These are phyloP conservation scores for Ceratothoa steindachneri DNA, from an alignment of 2,888 invertebrate genomes.

Conservation along the genomic window DNA sequence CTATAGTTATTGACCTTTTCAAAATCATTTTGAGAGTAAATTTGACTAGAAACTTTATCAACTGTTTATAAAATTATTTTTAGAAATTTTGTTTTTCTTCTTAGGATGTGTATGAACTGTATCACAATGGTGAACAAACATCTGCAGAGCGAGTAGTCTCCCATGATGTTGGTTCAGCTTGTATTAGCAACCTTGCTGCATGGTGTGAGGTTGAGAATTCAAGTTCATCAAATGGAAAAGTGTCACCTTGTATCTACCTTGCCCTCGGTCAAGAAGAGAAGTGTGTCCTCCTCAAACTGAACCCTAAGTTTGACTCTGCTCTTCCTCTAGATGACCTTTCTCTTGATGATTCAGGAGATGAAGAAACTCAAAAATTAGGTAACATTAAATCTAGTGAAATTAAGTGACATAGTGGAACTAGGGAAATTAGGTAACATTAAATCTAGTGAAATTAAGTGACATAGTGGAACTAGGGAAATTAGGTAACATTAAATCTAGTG, in stretches of 20 bases:
- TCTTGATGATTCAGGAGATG: neutral
- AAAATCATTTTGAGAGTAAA: too few relatives aligned
- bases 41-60: too few relatives aligned
- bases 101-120: constrained; percentile 38
- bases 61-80: too few relatives aligned
- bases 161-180: constrained; percentile 38
- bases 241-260: constrained; percentile 25
- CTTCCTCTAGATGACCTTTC: neutral
- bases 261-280: constrained; percentile 33
- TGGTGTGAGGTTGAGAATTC: constrained; percentile 27
- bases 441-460: too few relatives aligned
- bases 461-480: too few relatives aligned
- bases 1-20: too few relatives aligned
- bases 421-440: too few relatives aligned
- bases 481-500: too few relatives aligned
- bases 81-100: neutral
- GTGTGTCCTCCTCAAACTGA: constrained; percentile 31
- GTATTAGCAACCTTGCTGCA: constrained; percentile 41
- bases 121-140: constrained; percentile 36
- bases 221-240: neutral
- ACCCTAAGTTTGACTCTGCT: constrained; percentile 18
- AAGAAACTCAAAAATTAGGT: too few relatives aligned
- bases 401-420: too few relatives aligned
- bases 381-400: too few relatives aligned
- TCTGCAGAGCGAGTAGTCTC: constrained; percentile 33